phyloP scores from a whole-genome alignment of 2,888 invertebrate genomes.

The Incurvaria masculella region DNA sequence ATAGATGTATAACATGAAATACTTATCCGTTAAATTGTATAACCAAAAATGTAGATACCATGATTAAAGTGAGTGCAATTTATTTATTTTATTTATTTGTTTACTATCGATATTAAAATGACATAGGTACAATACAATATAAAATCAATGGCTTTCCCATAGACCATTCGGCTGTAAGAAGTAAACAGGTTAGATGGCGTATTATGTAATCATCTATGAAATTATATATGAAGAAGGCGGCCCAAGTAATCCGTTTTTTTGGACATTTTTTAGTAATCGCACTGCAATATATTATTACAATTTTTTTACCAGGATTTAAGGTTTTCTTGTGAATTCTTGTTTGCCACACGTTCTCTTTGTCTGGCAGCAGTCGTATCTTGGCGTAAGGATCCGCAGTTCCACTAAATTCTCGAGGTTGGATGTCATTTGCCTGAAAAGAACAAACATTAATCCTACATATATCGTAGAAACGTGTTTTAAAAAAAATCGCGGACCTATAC shows the following conservation, averaged over 20 bases:
- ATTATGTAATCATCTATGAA: background rate
- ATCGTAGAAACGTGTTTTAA: no score
- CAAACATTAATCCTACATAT: slow-evolving; percentile 5
- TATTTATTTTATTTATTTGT: no score
- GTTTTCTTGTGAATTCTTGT: slow-evolving; percentile 63
- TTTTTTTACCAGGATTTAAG: slow-evolving; percentile 53
- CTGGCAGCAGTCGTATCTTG: slow-evolving; percentile 59
- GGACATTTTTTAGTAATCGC: background rate
- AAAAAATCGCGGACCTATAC: no score
- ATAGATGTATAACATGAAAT: no score
- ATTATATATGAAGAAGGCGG: background rate
- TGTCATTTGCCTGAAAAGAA: slow-evolving; percentile 46
- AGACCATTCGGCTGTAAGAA: no score
- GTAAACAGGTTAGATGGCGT: no score
- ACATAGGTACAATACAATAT: no score
- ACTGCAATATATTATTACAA: background rate
- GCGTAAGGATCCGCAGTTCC: slow-evolving; percentile 66
- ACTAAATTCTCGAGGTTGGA: slow-evolving; percentile 56
- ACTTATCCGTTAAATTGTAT: no score
- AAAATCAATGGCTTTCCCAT: no score
- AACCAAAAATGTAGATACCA: no score
- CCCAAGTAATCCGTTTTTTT: background rate
- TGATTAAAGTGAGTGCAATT: no score
- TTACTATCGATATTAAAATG: no score
- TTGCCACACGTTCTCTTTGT: slow-evolving; percentile 60